Evolutionary conservation across 2,113 vertebrate species (phyloP).

Genomic region (Lampris incognitus): DNA sequence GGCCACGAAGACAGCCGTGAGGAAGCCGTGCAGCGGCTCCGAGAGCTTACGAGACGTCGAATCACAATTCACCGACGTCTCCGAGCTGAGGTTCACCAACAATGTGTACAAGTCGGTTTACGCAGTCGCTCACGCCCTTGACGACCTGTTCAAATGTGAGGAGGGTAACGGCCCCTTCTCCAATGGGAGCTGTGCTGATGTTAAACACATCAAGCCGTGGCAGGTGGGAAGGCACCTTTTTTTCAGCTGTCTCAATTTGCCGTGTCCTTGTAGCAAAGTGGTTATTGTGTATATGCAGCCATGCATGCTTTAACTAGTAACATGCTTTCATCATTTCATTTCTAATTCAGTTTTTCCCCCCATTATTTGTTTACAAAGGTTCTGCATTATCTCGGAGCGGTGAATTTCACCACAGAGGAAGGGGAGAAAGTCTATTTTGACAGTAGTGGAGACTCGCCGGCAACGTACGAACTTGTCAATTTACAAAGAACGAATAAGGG

Average conservation of each 20-base stretch:
- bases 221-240: conserved; percentile 67
- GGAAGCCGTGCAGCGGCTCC: conserved; percentile 66
- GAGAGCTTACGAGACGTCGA: conserved; percentile 72
- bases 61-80: conserved; percentile 77
- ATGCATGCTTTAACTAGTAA: no score
- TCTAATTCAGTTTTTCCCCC: neutral
- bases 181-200: conserved; percentile 64
- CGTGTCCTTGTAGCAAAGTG: neutral
- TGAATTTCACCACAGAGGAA: conserved; percentile 76
- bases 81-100: conserved; percentile 77
- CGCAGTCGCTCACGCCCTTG: conserved; percentile 79
- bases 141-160: conserved; percentile 73
- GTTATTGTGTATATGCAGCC: neutral
- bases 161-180: conserved; percentile 32
- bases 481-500: conserved; percentile 71
- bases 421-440: conserved; percentile 79
- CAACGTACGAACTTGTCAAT: conserved; percentile 83
- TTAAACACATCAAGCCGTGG: conserved; percentile 70
- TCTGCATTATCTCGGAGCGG: conserved; percentile 70
- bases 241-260: neutral
- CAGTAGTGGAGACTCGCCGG: conserved; percentile 77
- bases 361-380: conserved; percentile 52
- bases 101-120: conserved; percentile 84
- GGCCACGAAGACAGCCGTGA: conserved; percentile 6
- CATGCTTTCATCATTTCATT: neutral